Percentiles rank a stretch among this genome's conserved stretches.
These are phyloP conservation scores for Balaenoptera acutorostrata DNA, from an alignment of 2,113 vertebrate genomes.

Conservation along the genomic window DNA sequence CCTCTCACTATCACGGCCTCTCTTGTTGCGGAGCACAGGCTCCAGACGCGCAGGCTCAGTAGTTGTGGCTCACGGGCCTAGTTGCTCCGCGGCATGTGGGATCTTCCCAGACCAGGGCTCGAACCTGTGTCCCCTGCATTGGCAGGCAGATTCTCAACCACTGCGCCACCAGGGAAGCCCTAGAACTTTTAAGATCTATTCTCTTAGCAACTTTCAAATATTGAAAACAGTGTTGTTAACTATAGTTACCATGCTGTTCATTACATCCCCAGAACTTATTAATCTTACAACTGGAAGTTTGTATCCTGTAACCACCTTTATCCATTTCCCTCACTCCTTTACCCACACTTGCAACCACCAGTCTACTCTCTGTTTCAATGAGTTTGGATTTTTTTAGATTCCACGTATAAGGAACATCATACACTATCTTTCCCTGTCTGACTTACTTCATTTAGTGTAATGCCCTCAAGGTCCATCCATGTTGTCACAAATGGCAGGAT, in stretches of 20 bases:
- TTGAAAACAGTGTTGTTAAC: background rate
- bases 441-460: background rate
- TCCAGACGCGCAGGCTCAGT: too few species aligned
- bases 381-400: background rate
- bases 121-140: too few species aligned
- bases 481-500: background rate
- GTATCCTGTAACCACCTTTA: background rate
- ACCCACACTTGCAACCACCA: background rate
- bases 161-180: too few species aligned
- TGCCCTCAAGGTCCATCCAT: background rate
- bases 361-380: background rate
- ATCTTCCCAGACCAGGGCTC: too few species aligned
- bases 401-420: background rate
- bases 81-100: too few species aligned
- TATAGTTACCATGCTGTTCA: background rate
- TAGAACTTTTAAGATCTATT: background rate
- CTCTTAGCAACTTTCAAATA: background rate
- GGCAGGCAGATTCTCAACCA: too few species aligned
- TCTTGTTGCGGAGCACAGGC: too few species aligned
- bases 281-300: background rate
- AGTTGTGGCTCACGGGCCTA: too few species aligned
- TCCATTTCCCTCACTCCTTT: background rate
- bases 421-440: background rate
- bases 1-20: too few species aligned
- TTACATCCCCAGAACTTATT: background rate